Evolutionary conservation across 2,888 invertebrate genomes (phyloP).

Genomic region (Trichogramma dendrolimi): DNA sequence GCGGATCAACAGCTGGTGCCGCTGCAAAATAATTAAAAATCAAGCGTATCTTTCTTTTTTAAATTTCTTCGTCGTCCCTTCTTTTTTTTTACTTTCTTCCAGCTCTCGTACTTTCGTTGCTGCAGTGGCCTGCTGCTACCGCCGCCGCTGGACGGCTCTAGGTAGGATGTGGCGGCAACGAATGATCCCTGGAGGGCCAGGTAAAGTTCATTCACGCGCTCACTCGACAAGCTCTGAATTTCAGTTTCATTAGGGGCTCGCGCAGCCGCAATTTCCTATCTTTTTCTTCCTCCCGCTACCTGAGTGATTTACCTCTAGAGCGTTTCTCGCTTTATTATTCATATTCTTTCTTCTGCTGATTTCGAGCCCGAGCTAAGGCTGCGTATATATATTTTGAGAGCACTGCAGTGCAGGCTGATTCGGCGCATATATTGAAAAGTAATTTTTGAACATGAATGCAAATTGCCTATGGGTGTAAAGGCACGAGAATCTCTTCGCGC

Average conservation of each 20-base stretch:
- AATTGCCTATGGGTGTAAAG: constrained; percentile 22
- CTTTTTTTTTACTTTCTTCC: too few species aligned
- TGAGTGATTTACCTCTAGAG: constrained; percentile 23
- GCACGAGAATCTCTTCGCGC: not conserved
- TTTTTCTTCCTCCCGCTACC: constrained; percentile 9
- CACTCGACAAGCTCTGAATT: constrained; percentile 24
- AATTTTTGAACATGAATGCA: constrained; percentile 26
- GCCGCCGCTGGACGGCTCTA: too few species aligned
- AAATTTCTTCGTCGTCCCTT: too few species aligned
- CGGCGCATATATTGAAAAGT: constrained; percentile 24
- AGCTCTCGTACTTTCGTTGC: too few species aligned
- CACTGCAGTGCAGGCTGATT: constrained; percentile 3
- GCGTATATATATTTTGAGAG: too few species aligned
- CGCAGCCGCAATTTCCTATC: constrained; percentile 15
- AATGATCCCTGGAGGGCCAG: not conserved
- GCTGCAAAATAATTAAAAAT: not conserved
- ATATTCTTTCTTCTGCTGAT: not conserved
- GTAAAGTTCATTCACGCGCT: constrained; percentile 10
- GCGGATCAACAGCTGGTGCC: not conserved
- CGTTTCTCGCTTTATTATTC: not conserved
- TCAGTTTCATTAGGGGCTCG: constrained; percentile 25
- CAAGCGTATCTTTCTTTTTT: too few species aligned
- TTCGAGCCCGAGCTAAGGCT: not conserved
- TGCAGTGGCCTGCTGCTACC: too few species aligned
- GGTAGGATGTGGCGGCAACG: too few species aligned